Conservation (phyloP, 2,888 invertebrate genomes). For the Dryococelus australis region DNA sequence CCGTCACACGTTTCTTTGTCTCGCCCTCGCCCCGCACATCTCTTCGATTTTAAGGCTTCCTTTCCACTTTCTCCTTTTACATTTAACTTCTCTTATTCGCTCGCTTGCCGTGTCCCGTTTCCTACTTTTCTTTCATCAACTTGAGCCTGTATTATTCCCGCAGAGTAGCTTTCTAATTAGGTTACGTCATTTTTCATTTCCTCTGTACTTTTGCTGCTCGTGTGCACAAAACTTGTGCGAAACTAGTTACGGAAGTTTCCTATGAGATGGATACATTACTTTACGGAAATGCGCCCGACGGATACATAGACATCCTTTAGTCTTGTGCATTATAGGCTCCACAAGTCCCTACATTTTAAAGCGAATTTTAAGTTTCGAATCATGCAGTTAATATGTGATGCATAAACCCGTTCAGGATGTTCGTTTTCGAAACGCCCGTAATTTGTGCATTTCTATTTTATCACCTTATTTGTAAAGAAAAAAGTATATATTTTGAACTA, state of each 20-base stretch:
- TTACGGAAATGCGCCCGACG: background rate
- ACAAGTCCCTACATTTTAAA: no score
- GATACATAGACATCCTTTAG: no score
- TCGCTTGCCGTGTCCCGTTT: background rate
- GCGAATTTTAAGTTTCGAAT: no score
- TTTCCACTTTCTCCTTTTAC: background rate
- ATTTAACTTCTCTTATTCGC: background rate
- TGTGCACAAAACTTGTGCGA: background rate
- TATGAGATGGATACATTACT: background rate
- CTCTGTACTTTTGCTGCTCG: background rate
- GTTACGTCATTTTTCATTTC: background rate
- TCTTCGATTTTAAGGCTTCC: background rate
- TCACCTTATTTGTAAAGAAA: no score
- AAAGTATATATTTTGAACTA: no score
- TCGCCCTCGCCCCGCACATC: background rate
- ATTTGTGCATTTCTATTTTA: no score
- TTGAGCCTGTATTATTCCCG: background rate
- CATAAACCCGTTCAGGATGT: no score
- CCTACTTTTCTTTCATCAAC: background rate
- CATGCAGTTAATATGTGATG: no score
- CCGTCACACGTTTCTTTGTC: background rate
- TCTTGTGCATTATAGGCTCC: no score
- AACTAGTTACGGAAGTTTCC: background rate
- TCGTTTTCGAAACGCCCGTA: no score
- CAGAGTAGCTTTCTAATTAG: slow-evolving; percentile 8